Percentiles rank a stretch among this genome's conserved stretches.
phyloP scores from a whole-genome alignment of 2,888 invertebrate genomes.

The Lycia hirtaria region DNA sequence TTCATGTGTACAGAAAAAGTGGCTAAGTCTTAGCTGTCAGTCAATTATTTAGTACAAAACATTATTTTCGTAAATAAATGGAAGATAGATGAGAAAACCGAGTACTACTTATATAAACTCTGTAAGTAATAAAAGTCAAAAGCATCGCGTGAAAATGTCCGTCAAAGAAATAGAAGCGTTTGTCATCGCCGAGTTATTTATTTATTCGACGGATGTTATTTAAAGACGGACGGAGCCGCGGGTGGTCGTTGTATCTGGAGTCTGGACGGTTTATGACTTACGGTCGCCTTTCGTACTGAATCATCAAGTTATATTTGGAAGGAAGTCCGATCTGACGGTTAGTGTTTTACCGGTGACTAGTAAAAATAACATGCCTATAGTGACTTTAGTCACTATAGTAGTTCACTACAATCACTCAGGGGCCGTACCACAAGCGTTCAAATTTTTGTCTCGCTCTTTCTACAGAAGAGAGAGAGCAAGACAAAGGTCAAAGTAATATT shows the following conservation, averaged over 20 bases:
- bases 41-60: no score
- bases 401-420: no score
- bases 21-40: no score
- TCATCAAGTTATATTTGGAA: slow-evolving; percentile 5
- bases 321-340: background rate
- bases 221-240: slow-evolving; percentile 8
- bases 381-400: no score
- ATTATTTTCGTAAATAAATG: no score
- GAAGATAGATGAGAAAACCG: no score
- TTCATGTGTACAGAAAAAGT: no score
- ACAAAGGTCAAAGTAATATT: no score
- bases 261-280: slow-evolving; percentile 3
- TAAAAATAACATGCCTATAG: no score
- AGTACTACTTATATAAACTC: background rate
- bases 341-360: background rate
- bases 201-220: slow-evolving; percentile 14
- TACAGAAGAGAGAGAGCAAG: no score
- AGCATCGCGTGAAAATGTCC: background rate
- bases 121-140: background rate
- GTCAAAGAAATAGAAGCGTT: slow-evolving; percentile 2
- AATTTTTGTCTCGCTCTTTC: no score
- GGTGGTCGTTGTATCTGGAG: slow-evolving; percentile 8
- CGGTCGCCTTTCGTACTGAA: slow-evolving; percentile 8
- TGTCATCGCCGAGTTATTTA: slow-evolving; percentile 7
- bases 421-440: no score